A percentile compares a stretch with the other conserved stretches of the same genome.
Conservation (phyloP, 2,797 vertebrate species). For the Peromyscus nudipes region DNA sequence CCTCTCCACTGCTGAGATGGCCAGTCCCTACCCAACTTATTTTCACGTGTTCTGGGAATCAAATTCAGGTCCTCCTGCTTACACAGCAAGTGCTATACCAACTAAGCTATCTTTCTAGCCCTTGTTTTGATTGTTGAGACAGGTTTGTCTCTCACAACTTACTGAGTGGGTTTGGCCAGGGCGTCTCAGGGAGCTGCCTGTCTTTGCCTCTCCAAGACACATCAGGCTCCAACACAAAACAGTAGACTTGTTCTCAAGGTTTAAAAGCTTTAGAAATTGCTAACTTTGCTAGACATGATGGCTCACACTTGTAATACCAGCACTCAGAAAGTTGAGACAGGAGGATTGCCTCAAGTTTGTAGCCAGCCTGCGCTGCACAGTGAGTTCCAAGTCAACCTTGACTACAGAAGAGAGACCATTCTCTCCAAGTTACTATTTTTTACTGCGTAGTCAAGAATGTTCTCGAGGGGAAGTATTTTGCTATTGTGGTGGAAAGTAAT, state of each 20-base stretch:
- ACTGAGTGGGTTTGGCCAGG: background rate
- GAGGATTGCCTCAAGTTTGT: background rate
- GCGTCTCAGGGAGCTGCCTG: background rate
- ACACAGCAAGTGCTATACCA: background rate
- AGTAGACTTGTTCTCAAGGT: constrained; percentile 6
- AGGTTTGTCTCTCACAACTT: background rate
- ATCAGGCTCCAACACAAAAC: background rate
- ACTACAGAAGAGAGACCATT: background rate
- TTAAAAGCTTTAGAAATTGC: constrained; percentile 14
- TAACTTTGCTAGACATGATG: background rate
- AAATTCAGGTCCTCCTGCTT: background rate
- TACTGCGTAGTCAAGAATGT: constrained; percentile 3
- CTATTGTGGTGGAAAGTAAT: background rate
- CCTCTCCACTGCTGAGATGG: background rate
- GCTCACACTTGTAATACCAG: background rate
- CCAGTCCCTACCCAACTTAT: background rate
- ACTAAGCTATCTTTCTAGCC: background rate
- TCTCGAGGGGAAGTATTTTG: constrained; percentile 16
- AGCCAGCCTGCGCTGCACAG: background rate
- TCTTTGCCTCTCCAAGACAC: background rate
- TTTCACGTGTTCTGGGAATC: background rate
- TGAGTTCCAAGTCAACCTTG: background rate
- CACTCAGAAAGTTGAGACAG: background rate
- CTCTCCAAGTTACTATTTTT: background rate
- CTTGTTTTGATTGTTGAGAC: background rate